Percentiles rank a stretch among this genome's conserved stretches.
Conservation (phyloP, 1,140 invertebrate genomes). For the Psix sp. region DNA sequence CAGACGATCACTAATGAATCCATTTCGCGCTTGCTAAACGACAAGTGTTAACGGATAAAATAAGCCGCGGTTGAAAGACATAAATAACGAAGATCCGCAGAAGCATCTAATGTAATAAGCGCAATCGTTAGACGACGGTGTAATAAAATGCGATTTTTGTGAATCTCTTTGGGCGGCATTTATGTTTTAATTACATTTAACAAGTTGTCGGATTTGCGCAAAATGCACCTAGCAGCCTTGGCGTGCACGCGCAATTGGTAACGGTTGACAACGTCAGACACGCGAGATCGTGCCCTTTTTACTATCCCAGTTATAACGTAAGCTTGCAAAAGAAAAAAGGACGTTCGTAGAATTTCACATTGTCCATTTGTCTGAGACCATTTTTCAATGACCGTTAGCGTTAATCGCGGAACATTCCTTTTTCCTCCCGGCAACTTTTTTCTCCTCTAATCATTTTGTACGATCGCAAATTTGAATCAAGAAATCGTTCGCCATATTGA, state of each 20-base stretch:
- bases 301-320: slow-evolving; percentile 15
- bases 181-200: slow-evolving; percentile 56
- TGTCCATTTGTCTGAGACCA: slow-evolving; percentile 41
- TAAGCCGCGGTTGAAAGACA: slow-evolving; percentile 24
- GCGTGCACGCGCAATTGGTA: slow-evolving; percentile 33
- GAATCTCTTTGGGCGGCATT: slow-evolving; percentile 25
- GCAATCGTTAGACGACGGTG: slow-evolving; percentile 39
- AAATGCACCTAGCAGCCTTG: slow-evolving; percentile 16
- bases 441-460: too few relatives aligned
- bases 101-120: slow-evolving; percentile 53
- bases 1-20: slow-evolving; percentile 25
- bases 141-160: slow-evolving; percentile 50
- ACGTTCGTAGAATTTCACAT: slow-evolving; percentile 31
- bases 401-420: slow-evolving; percentile 24
- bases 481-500: too few relatives aligned
- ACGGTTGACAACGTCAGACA: slow-evolving; percentile 49
- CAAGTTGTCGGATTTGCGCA: slow-evolving; percentile 41
- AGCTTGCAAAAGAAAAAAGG: slow-evolving; percentile 14
- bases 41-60: slow-evolving; percentile 43
- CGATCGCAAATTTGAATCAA: too few relatives aligned
- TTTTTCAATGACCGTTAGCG: slow-evolving; percentile 55
- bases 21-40: slow-evolving; percentile 35
- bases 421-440: slow-evolving; percentile 12
- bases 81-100: slow-evolving; percentile 32
- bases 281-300: slow-evolving; percentile 35